Evolutionary conservation across 1,140 invertebrate species (phyloP), one percentile per base, ranked within the genome.

Genomic region (Mamestra configurata): DNA sequence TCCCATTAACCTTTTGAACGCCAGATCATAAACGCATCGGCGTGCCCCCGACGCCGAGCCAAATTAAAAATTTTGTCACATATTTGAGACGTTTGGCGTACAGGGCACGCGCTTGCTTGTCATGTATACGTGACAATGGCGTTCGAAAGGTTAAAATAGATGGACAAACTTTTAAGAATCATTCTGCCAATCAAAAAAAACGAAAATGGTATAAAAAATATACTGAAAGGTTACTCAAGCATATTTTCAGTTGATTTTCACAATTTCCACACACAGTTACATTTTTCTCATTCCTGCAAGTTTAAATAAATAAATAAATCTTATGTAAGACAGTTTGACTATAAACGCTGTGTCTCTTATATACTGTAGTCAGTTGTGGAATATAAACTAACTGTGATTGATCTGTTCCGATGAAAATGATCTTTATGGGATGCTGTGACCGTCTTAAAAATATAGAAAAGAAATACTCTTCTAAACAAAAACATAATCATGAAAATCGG

Each of bases 361-460:
- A 20, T 4, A 55, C 24, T 10, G 20, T 53, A 53, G 53, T 55
- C 53, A 55, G 20, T 27, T 55, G 20, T 55, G 53, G 53, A 22
- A 55, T 55, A 1, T 24, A 22, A 55, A 27, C 43, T 55, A 55
- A 55, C 53, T 55, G 53, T 55, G 53, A 55, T 55, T 55, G 53
- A 55, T 55, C 53, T 55, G 53, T 55, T 55, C 20, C 24, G 53
- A 22, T 55, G 53, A 46, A 46, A 15, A 46, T 22, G 53, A 55
- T 55, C 53, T 55, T 24, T 55, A 13, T 55, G 53, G 53, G 53
- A 55, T 55, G 22, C 53, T 55, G 53, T 55, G 53, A 24, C 22
- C 53, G 4, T 8, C n/a, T n/a, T 4, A 13, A 24, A 24, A 49
- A n/a, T 49, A 49, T 13, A 11, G 15, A 18, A 49, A 31, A 31